These are phyloP conservation scores for Hydrochoerus hydrochaeris DNA, from an alignment of 2,113 vertebrate species.

Conservation along the genomic window DNA sequence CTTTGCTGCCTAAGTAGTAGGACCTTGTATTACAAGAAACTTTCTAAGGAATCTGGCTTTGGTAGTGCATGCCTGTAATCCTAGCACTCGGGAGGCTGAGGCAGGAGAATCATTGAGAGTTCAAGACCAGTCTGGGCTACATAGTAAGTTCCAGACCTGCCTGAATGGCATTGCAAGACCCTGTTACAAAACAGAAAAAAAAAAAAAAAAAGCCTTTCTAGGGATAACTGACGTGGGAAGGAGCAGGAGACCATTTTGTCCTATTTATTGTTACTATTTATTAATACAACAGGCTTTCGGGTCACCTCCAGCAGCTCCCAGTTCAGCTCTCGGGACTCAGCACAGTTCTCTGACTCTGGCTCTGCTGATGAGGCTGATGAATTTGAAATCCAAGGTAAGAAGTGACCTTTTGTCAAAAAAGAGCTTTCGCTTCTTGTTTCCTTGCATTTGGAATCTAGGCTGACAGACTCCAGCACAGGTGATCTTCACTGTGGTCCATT, in stretches of 20 bases:
- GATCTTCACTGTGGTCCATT: background rate
- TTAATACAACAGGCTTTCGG: constrained; percentile 85
- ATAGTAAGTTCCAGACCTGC: background rate
- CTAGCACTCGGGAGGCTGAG: background rate
- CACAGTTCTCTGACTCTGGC: constrained; percentile 91
- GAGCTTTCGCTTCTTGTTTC: background rate
- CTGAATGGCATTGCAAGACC: background rate
- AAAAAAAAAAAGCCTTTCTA: background rate
- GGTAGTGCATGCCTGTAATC: background rate
- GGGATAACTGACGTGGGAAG: background rate
- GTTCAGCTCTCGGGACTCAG: constrained; percentile 93
- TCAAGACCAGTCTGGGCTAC: background rate
- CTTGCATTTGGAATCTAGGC: background rate
- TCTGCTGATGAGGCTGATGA: constrained; percentile 94
- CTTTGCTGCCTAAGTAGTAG: background rate
- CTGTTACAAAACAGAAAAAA: background rate
- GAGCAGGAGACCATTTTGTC: background rate
- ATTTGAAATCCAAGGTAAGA: constrained; percentile 93
- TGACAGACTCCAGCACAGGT: background rate
- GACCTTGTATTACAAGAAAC: constrained; percentile 3
- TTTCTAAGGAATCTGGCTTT: background rate
- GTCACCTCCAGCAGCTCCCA: constrained; percentile 94
- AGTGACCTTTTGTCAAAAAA: background rate
- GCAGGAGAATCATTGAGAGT: background rate
- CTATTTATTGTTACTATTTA: background rate